phyloP scores from a whole-genome alignment of 1,140 invertebrate genomes.

The Micrasema minimum region DNA sequence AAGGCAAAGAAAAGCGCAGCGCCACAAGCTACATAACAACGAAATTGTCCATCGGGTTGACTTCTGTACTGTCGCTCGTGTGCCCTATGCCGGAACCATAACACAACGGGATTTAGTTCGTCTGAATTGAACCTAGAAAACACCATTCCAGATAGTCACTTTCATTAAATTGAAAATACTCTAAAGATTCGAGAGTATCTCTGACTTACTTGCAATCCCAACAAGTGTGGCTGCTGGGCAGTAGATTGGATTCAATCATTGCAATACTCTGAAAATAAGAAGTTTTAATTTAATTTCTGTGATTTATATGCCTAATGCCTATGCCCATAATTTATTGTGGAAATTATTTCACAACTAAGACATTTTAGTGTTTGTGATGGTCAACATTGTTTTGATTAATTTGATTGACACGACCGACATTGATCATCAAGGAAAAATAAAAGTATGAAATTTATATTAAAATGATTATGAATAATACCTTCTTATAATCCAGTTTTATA shows the following conservation, averaged over 20 bases:
- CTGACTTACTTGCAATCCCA: constrained; percentile 76
- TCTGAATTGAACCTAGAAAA: constrained; percentile 62
- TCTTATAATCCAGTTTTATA: too few relatives aligned
- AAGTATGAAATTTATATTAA: too few relatives aligned
- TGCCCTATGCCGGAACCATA: constrained; percentile 80
- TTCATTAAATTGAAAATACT: background rate
- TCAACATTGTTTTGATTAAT: too few relatives aligned
- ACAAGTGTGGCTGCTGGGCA: constrained; percentile 76
- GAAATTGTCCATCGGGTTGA: constrained; percentile 84
- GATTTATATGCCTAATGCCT: too few relatives aligned
- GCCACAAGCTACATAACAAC: constrained; percentile 83
- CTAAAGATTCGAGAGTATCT: too few relatives aligned
- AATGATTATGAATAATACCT: too few relatives aligned
- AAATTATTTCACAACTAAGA: too few relatives aligned
- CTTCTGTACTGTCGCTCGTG: constrained; percentile 82
- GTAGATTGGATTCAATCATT: constrained; percentile 88
- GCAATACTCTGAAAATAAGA: constrained; percentile 81
- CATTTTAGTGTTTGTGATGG: too few relatives aligned
- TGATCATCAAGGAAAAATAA: too few relatives aligned
- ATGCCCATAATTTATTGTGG: too few relatives aligned
- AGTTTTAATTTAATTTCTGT: too few relatives aligned
- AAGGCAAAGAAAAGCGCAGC: constrained; percentile 80
- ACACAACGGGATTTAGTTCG: constrained; percentile 76
- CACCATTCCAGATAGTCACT: background rate
- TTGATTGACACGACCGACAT: too few relatives aligned